A percentile compares a stretch with the other conserved stretches of the same genome.
Evolutionary conservation across 2,888 invertebrate species (phyloP).

Genomic region (Bombylius major): DNA sequence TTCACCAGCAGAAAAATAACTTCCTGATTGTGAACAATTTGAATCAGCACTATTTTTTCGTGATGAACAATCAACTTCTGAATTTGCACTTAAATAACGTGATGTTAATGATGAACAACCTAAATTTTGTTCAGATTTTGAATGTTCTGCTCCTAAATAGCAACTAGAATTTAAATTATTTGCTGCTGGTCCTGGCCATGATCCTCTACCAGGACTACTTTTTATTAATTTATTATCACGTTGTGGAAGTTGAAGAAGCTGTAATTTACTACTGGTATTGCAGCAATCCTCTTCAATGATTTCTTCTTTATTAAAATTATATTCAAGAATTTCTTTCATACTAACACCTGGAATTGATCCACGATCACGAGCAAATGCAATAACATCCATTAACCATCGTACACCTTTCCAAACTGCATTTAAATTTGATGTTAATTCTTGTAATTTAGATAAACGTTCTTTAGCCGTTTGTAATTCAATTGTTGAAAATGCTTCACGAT

Average conservation of each 20-base stretch:
- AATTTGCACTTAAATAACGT: constrained; percentile 42
- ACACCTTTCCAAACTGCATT: constrained; percentile 88
- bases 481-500: constrained; percentile 88
- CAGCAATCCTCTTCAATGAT: constrained; percentile 14
- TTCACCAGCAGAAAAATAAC: constrained; percentile 34
- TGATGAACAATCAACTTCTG: constrained; percentile 29
- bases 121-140: constrained; percentile 68
- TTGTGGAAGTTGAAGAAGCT: constrained; percentile 39
- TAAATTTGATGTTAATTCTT: constrained; percentile 71
- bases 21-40: constrained; percentile 43
- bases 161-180: constrained; percentile 40
- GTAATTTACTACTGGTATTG: constrained; percentile 16
- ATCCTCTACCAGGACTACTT: constrained; percentile 65
- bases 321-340: constrained; percentile 32
- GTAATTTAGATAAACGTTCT: constrained; percentile 66
- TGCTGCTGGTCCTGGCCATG: constrained; percentile 66
- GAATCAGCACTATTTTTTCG: constrained; percentile 49
- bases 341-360: constrained; percentile 33
- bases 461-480: constrained; percentile 76
- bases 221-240: constrained; percentile 63
- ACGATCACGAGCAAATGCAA: constrained; percentile 83
- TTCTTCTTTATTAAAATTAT: constrained; percentile 21
- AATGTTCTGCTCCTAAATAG: constrained; percentile 54
- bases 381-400: constrained; percentile 93
- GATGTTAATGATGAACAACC: constrained; percentile 31